These are phyloP conservation scores for Tyrannus savana DNA, from an alignment of 2,113 vertebrate species.

Conservation along the genomic window DNA sequence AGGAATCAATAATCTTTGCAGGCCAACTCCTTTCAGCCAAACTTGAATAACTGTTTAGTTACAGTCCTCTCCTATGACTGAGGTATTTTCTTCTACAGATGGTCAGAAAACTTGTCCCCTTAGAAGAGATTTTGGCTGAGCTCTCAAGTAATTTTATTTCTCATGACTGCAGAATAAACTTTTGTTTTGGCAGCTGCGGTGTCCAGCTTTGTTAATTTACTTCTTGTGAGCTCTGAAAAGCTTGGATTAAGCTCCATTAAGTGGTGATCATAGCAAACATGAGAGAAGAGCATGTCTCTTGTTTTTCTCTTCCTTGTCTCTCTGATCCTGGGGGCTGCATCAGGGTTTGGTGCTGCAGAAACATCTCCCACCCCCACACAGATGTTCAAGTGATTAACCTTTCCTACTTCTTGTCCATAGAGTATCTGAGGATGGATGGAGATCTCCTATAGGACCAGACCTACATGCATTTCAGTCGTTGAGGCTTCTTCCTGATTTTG, in stretches of 20 bases:
- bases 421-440: neutral
- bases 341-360: neutral
- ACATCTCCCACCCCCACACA: neutral
- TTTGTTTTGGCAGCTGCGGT: neutral
- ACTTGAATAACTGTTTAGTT: neutral
- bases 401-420: neutral
- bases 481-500: neutral
- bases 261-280: neutral
- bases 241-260: neutral
- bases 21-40: neutral
- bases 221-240: neutral
- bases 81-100: neutral
- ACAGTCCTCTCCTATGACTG: neutral
- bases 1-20: neutral
- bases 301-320: neutral
- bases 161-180: neutral
- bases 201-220: neutral
- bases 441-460: neutral
- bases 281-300: neutral
- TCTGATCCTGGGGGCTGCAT: neutral
- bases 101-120: neutral
- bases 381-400: neutral
- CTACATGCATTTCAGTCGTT: neutral
- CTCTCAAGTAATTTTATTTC: neutral
- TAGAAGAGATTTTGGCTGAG: neutral